These are phyloP conservation scores for Callitettix versicolor DNA, from an alignment of 1,140 invertebrate genomes.

Conservation along the genomic window DNA sequence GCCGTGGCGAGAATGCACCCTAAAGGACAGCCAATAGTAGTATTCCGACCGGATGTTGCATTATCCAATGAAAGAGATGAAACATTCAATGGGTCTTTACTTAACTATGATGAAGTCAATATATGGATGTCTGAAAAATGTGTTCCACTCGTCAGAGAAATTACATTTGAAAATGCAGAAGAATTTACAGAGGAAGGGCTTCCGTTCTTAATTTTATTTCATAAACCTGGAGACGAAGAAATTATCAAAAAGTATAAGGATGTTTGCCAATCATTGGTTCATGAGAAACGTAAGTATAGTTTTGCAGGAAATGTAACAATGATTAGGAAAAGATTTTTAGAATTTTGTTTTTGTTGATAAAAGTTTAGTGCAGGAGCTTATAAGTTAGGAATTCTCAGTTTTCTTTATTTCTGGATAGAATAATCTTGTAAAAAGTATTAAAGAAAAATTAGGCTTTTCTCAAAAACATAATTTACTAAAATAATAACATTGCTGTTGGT, in stretches of 20 bases:
- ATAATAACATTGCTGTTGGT: too few relatives aligned
- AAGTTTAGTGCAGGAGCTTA: too few relatives aligned
- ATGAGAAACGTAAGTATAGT: conserved; percentile 85
- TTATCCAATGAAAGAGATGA: conserved; percentile 70
- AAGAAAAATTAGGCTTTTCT: too few relatives aligned
- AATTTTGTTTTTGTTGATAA: too few relatives aligned
- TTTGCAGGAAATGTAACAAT: too few relatives aligned
- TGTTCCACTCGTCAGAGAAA: conserved; percentile 78
- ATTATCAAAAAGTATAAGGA: conserved; percentile 80
- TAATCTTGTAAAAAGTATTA: too few relatives aligned
- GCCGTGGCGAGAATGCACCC: conserved; percentile 68
- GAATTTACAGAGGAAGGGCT: conserved; percentile 97
- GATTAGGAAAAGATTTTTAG: too few relatives aligned
- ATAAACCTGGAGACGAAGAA: conserved; percentile 71
- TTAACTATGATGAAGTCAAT: conserved; percentile 56
- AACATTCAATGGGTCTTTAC: conserved; percentile 59
- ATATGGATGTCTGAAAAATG: conserved; percentile 82
- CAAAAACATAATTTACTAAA: too few relatives aligned
- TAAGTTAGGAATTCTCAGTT: too few relatives aligned
- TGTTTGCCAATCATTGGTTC: conserved; percentile 59
- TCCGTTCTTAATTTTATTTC: conserved; percentile 97
- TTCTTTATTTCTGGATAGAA: too few relatives aligned
- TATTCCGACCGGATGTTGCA: conserved; percentile 68
- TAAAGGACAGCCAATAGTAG: conserved; percentile 62
- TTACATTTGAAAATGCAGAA: conserved; percentile 98